Conservation (phyloP, 2,797 vertebrate species). For the Schizothorax lantsangensis region DNA sequence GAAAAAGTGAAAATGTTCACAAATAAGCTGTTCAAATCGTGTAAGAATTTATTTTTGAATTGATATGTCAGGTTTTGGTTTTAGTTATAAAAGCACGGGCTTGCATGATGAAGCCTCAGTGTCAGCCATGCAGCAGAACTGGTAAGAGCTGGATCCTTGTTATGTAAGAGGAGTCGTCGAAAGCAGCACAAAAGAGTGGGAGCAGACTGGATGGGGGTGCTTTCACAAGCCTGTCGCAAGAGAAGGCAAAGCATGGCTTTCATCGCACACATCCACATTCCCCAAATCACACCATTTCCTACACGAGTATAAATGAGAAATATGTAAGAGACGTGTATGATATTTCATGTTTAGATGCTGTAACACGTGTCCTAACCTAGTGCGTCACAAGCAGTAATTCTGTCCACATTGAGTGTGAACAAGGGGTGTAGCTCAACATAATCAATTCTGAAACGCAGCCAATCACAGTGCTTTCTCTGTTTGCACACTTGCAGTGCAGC, state of each 20-base stretch:
- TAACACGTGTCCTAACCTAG: not conserved
- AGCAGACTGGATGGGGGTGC: conserved; percentile 33
- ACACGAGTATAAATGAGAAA: conserved; percentile 5
- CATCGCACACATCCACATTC: conserved; percentile 62
- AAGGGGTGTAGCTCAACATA: not conserved
- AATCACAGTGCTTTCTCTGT: not conserved
- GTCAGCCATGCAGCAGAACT: conserved; percentile 73
- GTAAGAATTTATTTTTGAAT: not conserved
- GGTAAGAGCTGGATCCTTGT: conserved; percentile 71
- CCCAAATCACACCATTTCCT: conserved; percentile 53
- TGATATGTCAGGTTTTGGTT: not conserved
- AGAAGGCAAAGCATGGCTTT: conserved; percentile 55
- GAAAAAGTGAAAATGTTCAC: not conserved
- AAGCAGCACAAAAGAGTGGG: conserved; percentile 51
- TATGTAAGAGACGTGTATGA: not conserved
- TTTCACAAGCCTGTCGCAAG: conserved; percentile 21
- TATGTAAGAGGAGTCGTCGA: conserved; percentile 73
- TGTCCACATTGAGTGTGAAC: not conserved
- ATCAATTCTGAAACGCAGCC: not conserved
- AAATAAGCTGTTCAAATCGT: not conserved
- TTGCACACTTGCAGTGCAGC: not conserved
- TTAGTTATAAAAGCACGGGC: conserved; percentile 47
- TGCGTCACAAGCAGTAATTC: not conserved
- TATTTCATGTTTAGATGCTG: not conserved
- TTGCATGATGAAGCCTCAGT: conserved; percentile 64